A percentile compares a stretch with the other conserved stretches of the same genome.
Conservation (phyloP, 2,113 vertebrate genomes). For the Sebastes fasciatus region DNA sequence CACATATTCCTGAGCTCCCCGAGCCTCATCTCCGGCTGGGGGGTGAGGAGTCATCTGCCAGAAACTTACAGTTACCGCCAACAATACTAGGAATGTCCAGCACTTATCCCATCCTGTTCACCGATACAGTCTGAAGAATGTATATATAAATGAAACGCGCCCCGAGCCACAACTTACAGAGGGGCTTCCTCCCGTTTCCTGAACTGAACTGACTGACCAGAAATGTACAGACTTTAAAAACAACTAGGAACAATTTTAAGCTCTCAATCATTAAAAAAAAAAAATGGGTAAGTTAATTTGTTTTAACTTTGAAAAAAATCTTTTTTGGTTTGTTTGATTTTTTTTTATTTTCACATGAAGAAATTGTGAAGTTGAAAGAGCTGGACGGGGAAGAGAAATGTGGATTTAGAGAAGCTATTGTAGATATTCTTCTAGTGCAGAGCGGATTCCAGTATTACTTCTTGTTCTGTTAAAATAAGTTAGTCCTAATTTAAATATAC, state of each 20-base stretch:
- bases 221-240: conserved; percentile 88
- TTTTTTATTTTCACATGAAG: conserved; percentile 61
- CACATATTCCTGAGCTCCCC: conserved; percentile 53
- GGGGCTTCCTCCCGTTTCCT: conserved; percentile 85
- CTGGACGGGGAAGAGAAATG: conserved; percentile 74
- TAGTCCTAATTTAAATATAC: conserved; percentile 97
- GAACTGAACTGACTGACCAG: conserved; percentile 83
- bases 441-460: conserved; percentile 97
- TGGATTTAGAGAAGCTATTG: conserved; percentile 93
- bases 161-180: conserved; percentile 80
- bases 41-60: conserved; percentile 63
- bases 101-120: conserved; percentile 97
- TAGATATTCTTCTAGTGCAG: conserved; percentile 94
- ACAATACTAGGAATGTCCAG: conserved; percentile 97
- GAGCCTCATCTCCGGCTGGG: conserved; percentile 39
- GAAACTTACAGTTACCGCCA: conserved; percentile 87
- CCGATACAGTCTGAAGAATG: conserved; percentile 99
- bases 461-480: conserved; percentile 92
- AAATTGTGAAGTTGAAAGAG: conserved; percentile 82
- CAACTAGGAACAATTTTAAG: conserved; percentile 78
- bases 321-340: conserved; percentile 51
- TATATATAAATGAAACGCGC: conserved; percentile 90
- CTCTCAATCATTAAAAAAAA: conserved; percentile 79
- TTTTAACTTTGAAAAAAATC: conserved; percentile 74
- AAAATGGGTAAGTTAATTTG: conserved; percentile 84